Conservation (phyloP, 1,140 invertebrate species). For the Diabrotica undecimpunctata region DNA sequence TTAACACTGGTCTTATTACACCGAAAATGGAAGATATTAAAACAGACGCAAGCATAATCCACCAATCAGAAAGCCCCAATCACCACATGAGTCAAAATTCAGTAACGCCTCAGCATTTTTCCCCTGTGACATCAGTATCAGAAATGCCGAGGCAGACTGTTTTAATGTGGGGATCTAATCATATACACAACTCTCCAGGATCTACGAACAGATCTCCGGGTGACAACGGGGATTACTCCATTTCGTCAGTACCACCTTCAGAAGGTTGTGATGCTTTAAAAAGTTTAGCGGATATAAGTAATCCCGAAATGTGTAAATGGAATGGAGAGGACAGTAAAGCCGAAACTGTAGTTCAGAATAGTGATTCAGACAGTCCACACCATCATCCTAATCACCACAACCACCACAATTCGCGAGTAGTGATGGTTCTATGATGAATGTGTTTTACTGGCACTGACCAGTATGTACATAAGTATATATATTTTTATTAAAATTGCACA, state of each 20-base stretch:
- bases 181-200: slow-evolving; percentile 44
- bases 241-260: slow-evolving; percentile 35
- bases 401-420: slow-evolving; percentile 46
- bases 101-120: slow-evolving; percentile 52
- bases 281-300: slow-evolving; percentile 57
- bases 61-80: slow-evolving; percentile 45
- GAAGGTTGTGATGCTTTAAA: slow-evolving; percentile 54
- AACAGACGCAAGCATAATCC: slow-evolving; percentile 49
- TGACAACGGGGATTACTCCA: slow-evolving; percentile 45
- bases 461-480: slow-evolving; percentile 36
- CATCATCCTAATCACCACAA: slow-evolving; percentile 44
- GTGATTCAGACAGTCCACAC: slow-evolving; percentile 42
- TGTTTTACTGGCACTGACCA: slow-evolving; percentile 33
- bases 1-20: slow-evolving; percentile 55
- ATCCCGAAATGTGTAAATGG: slow-evolving; percentile 44
- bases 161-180: slow-evolving; percentile 73
- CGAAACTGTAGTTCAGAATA: slow-evolving; percentile 34
- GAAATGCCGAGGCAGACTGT: slow-evolving; percentile 73
- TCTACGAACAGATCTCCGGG: slow-evolving; percentile 48
- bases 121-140: slow-evolving; percentile 37
- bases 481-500: slow-evolving; percentile 28
- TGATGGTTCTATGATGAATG: slow-evolving; percentile 49
- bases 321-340: slow-evolving; percentile 39
- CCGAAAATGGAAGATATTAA: slow-evolving; percentile 65
- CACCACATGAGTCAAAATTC: slow-evolving; percentile 47